Evolutionary conservation across 2,888 invertebrate species (phyloP).

Genomic region (Dastarcus helophoroides): DNA sequence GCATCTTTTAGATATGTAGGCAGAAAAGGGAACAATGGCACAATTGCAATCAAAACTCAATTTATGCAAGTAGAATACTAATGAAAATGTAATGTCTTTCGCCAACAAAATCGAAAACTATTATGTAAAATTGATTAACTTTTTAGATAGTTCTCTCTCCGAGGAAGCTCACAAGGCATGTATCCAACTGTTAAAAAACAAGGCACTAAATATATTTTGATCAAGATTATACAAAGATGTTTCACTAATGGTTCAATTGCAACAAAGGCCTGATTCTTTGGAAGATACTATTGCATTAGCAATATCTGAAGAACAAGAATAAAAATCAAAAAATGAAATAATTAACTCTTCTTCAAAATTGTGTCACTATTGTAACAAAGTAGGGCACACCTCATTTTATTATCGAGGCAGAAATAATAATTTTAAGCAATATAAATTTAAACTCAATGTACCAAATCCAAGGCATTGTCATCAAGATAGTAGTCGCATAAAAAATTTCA

Average conservation of each 20-base stretch:
- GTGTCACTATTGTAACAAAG: conserved; percentile 9
- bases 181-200: background rate
- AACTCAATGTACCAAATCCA: no score
- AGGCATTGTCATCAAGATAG: no score
- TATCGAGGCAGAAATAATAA: no score
- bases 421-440: no score
- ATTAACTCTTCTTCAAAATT: conserved; percentile 4
- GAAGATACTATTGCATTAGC: background rate
- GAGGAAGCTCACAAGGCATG: background rate
- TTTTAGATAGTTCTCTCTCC: background rate
- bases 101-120: background rate
- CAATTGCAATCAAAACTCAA: no score
- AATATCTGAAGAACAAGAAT: background rate
- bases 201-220: background rate
- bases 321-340: conserved; percentile 1
- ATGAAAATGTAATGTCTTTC: background rate
- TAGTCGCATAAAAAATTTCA: no score
- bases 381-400: conserved; percentile 3
- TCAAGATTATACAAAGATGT: conserved; percentile 1
- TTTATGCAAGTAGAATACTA: no score
- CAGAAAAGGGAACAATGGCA: no score
- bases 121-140: conserved; percentile 1
- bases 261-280: background rate
- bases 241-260: background rate
- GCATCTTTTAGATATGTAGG: no score